Evolutionary conservation across 2,888 invertebrate genomes (phyloP), one percentile per base, ranked within the genome.

Genomic region (Agapostemon virescens): DNA sequence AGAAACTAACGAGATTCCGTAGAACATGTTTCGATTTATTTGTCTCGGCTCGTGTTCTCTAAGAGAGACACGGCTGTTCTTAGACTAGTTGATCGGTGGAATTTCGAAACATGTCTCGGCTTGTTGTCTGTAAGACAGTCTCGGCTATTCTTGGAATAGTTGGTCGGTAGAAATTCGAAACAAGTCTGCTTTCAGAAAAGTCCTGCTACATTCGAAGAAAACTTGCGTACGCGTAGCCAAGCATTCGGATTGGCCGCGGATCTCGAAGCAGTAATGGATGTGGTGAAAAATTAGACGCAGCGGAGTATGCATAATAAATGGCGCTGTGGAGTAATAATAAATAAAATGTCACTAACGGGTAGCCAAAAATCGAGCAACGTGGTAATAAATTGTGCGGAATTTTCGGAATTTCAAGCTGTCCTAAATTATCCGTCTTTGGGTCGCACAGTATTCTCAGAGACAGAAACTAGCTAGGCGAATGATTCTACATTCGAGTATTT

Each of bases 111-210:
- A 49, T 9, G n/a, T 49, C n/a, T 49, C 49, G n/a, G n/a, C 49
- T 49, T n/a, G 33, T 33, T 33, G 49, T 49, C 49, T n/a, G n/a
- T n/a, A n/a, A 49, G n/a, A 49, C 49, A 49, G 49, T n/a, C 49
- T 11, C n/a, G 49, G n/a, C 49, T 49, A 49, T 49, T 49, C n/a
- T 49, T 49, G n/a, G n/a, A n/a, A 1, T 49, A n/a, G 49, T 49
- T 49, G n/a, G n/a, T 49, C n/a, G 49, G 49, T 9, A 49, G 49
- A 49, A n/a, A 49, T 49, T n/a, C 49, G 49, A 49, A n/a, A 49
- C 49, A 49, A 49, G 49, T n/a, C n/a, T 11, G 49, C n/a, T n/a
- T 49, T 49, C n/a, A 49, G 49, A 49, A 49, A 49, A 49, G 49
- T 49, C 49, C n/a, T 20, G n/a, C n/a, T 49, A 49, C n/a, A n/a